These are phyloP conservation scores for Noctua janthe DNA, from an alignment of 2,888 invertebrate genomes.

Conservation along the genomic window DNA sequence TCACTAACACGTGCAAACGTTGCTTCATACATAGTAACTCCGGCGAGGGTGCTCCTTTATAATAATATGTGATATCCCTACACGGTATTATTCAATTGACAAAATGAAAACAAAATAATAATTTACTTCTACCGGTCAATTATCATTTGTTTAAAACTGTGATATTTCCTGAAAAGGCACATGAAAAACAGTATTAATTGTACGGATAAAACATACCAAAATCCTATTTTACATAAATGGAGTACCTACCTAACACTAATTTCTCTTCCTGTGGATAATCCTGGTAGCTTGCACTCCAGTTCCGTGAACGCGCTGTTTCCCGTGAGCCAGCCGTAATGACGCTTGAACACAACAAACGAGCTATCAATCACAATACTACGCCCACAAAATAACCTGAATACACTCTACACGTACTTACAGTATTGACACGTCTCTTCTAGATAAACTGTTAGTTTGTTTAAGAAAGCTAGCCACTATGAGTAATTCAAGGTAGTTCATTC, in stretches of 20 bases:
- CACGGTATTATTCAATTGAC: neutral
- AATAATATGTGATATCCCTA: neutral
- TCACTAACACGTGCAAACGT: neutral
- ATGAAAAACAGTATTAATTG: constrained; percentile 3
- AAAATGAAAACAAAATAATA: neutral
- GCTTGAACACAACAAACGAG: constrained; percentile 5
- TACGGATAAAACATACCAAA: neutral
- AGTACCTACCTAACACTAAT: neutral
- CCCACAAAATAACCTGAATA: constrained; percentile 16
- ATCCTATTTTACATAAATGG: neutral
- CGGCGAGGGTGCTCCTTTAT: neutral
- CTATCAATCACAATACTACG: constrained; percentile 7
- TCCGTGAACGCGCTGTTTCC: neutral
- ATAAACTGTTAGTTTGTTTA: neutral
- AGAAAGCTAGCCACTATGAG: neutral
- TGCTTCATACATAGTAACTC: neutral
- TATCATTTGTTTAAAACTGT: neutral
- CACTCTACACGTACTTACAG: constrained; percentile 1
- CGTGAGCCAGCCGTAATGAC: constrained; percentile 4
- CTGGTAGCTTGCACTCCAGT: neutral
- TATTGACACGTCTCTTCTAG: neutral
- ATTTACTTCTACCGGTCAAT: neutral
- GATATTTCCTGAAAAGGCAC: neutral
- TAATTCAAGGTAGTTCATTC: neutral
- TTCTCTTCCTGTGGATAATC: neutral